Evolutionary conservation across 2,888 invertebrate genomes (phyloP), one percentile per base, ranked within the genome.

Genomic region (Sphaeridia pumilis): DNA sequence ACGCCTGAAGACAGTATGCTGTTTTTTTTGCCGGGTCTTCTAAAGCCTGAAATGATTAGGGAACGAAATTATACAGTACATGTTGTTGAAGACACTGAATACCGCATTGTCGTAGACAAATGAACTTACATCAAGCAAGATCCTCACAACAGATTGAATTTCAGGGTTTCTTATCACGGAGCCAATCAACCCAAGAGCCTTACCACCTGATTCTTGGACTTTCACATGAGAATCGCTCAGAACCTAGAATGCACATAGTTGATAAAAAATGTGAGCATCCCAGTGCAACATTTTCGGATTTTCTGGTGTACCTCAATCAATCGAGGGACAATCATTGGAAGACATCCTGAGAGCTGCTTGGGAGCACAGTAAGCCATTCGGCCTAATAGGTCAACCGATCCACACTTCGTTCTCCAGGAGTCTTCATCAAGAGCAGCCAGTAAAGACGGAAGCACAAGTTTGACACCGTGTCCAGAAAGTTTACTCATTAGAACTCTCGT

Each of bases 321-420:
- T 68, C 93, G 92, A 20, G 98, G 98, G 56, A 99, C 97, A 70
- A 99, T 97, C 70, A 85, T 90, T 2, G 98, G 98, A 65, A 98
- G 76, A 71, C 97, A 97, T 1, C 94, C 92, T 3, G 95, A 95
- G 58, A 99, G 75, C 72, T 99, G 98, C 71, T 95, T 94, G 0
- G 98, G 98, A 0, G 98, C 98, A 73, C 97, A 98, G 74, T 85
- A 94, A 0, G 97, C 95, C 95, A 98, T 97, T 12, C 94, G 90
- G 10, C 97, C 95, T 25, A 97, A 76, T 49, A 97, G 74, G 70
- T 97, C 95, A 52, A 95, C 89, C 0, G 94, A 93, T 27, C 93
- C 87, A 84, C 70, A 49, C 73, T 95, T 95, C 1, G 98, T 98
- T 67, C 98, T 77, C 98, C 98, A 99, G 17, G 94, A 93, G 73